phyloP scores from a whole-genome alignment of 2,888 invertebrate species.

The Clostera curtula region DNA sequence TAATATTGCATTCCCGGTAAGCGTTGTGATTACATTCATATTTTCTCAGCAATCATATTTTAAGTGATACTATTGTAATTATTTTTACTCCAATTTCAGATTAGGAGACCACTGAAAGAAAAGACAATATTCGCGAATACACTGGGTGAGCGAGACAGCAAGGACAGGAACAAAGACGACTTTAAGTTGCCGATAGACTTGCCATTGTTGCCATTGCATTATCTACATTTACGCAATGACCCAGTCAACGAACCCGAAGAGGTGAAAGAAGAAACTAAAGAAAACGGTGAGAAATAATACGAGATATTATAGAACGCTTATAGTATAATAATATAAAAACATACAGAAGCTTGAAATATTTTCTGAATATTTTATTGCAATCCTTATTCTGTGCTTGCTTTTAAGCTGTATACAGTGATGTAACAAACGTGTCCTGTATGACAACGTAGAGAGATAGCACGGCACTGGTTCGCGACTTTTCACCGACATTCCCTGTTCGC shows the following conservation, averaged over 20 bases:
- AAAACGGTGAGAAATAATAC: constrained; percentile 6
- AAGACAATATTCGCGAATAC: constrained; percentile 28
- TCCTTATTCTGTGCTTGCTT: no score
- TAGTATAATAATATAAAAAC: no score
- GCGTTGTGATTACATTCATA: constrained; percentile 19
- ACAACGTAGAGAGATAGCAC: no score
- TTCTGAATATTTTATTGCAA: no score
- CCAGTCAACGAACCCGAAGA: constrained; percentile 18
- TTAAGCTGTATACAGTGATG: no score
- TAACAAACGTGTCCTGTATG: no score
- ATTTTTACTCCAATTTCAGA: constrained; percentile 27
- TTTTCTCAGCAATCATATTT: not conserved
- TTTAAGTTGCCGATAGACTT: constrained; percentile 18
- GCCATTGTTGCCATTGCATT: constrained; percentile 22
- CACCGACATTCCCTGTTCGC: no score
- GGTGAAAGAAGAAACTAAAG: constrained; percentile 6
- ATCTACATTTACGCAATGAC: constrained; percentile 28
- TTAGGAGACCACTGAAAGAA: constrained; percentile 47
- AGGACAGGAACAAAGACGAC: constrained; percentile 21
- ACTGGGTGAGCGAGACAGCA: constrained; percentile 18
- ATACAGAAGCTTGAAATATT: no score
- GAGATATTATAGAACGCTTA: no score
- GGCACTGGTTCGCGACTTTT: no score
- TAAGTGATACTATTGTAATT: not conserved
- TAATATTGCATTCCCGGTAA: constrained; percentile 61